These are phyloP conservation scores for Polydrusus pterygomalis DNA, from an alignment of 2,888 invertebrate species.

Conservation along the genomic window DNA sequence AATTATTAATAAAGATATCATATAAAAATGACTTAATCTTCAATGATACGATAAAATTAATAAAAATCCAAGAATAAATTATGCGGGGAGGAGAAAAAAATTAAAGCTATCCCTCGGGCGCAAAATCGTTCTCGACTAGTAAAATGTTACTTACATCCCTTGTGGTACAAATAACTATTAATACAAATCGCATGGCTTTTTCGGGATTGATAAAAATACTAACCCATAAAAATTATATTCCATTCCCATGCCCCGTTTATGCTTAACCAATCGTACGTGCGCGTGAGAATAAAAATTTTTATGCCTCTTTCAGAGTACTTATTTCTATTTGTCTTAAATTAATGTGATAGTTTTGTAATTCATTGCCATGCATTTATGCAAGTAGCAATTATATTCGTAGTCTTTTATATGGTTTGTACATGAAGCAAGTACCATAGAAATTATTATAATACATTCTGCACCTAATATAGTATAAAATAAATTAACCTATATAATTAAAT, in stretches of 20 bases:
- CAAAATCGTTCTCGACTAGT: too few relatives aligned
- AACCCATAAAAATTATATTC: slow-evolving; percentile 16
- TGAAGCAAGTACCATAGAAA: slow-evolving; percentile 10
- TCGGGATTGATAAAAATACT: not conserved
- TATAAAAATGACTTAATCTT: too few relatives aligned
- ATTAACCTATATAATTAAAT: not conserved
- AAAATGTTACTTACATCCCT: too few relatives aligned
- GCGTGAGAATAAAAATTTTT: slow-evolving; percentile 30
- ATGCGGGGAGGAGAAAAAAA: too few relatives aligned
- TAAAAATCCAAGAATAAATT: too few relatives aligned
- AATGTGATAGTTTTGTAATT: slow-evolving; percentile 30
- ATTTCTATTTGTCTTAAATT: slow-evolving; percentile 36
- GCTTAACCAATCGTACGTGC: slow-evolving; percentile 42
- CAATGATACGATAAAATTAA: too few relatives aligned
- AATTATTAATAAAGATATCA: too few relatives aligned
- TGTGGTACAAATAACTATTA: too few relatives aligned
- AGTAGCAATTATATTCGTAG: slow-evolving; percentile 8
- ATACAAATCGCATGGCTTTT: too few relatives aligned
- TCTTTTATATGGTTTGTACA: slow-evolving; percentile 3
- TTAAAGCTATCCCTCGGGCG: too few relatives aligned
- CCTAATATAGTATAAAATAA: slow-evolving; percentile 1
- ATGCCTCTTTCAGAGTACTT: slow-evolving; percentile 30
- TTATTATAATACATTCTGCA: not conserved
- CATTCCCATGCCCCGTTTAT: slow-evolving; percentile 37
- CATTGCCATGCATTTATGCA: slow-evolving; percentile 32